Percentiles rank a stretch among this genome's conserved stretches.
Evolutionary conservation across 1,140 invertebrate species (phyloP).

Genomic region (Caenorhabditis tropicalis): DNA sequence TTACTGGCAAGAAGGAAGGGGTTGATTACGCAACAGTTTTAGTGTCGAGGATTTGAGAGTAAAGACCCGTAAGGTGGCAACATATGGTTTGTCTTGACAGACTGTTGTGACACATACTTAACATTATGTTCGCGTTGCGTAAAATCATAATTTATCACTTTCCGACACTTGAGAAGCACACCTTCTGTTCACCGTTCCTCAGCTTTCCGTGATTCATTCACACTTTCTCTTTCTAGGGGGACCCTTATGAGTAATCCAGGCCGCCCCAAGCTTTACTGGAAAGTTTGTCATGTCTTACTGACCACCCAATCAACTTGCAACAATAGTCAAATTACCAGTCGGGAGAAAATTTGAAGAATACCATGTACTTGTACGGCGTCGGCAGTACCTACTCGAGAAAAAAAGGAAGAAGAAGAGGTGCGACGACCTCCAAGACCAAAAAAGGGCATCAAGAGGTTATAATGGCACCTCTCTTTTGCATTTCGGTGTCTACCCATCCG

Average conservation of each 20-base stretch:
- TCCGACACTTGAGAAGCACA: conserved; percentile 31
- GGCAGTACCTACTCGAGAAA: conserved; percentile 35
- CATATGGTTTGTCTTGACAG: conserved; percentile 28
- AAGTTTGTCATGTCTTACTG: not conserved
- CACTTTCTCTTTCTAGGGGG: not conserved
- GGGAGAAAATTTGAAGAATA: conserved; percentile 31
- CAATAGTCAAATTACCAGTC: conserved; percentile 40
- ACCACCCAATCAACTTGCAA: conserved; percentile 12
- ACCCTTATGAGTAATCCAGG: not conserved
- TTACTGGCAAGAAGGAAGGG: too few species aligned
- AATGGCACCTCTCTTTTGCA: conserved; percentile 7
- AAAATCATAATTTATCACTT: conserved; percentile 38
- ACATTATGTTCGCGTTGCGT: conserved; percentile 8
- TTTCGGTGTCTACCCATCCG: conserved; percentile 29
- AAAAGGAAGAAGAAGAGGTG: not conserved
- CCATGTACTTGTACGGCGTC: conserved; percentile 20
- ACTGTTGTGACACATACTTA: conserved; percentile 23
- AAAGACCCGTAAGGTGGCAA: conserved; percentile 7
- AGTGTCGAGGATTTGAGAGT: not conserved
- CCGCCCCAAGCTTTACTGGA: not conserved
- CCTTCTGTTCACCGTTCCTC: conserved; percentile 13
- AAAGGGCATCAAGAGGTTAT: conserved; percentile 43
- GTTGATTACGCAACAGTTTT: conserved; percentile 33
- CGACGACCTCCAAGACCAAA: conserved; percentile 35
- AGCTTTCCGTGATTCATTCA: not conserved